These are phyloP conservation scores for Rutpela maculata DNA, from an alignment of 2,888 invertebrate species.

Conservation along the genomic window DNA sequence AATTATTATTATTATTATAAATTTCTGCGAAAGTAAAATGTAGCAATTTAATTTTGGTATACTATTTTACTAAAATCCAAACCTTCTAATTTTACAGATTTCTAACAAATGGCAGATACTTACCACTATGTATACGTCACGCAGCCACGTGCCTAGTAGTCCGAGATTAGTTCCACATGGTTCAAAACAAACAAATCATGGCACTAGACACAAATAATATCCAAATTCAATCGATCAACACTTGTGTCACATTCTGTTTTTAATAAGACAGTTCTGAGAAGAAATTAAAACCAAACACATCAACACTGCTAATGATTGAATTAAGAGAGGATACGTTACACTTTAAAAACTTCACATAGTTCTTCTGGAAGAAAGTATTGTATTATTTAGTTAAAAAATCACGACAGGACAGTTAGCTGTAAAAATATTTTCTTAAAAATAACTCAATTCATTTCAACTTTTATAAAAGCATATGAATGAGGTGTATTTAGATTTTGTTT, in stretches of 20 bases:
- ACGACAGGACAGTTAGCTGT: too few species aligned
- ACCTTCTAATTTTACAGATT: background rate
- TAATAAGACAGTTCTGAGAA: conserved; percentile 19
- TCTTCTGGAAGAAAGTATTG: background rate
- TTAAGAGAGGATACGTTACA: background rate
- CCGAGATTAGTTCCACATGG: conserved; percentile 19
- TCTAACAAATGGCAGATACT: conserved; percentile 7
- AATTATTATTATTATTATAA: too few species aligned
- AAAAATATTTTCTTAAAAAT: too few species aligned
- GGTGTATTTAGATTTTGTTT: too few species aligned
- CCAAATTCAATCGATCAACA: conserved; percentile 11
- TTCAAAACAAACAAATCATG: conserved; percentile 21
- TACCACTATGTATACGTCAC: conserved; percentile 14
- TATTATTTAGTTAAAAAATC: too few species aligned
- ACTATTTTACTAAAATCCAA: too few species aligned
- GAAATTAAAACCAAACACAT: conserved; percentile 22
- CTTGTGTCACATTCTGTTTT: conserved; percentile 11
- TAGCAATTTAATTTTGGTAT: too few species aligned
- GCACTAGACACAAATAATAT: conserved; percentile 11
- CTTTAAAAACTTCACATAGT: background rate
- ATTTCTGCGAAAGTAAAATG: too few species aligned
- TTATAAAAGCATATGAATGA: too few species aligned
- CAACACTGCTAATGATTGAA: background rate
- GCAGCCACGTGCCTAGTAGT: conserved; percentile 12
- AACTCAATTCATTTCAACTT: too few species aligned